Conservation (phyloP, 2,113 vertebrate species). For the Mionectes macconnelli region DNA sequence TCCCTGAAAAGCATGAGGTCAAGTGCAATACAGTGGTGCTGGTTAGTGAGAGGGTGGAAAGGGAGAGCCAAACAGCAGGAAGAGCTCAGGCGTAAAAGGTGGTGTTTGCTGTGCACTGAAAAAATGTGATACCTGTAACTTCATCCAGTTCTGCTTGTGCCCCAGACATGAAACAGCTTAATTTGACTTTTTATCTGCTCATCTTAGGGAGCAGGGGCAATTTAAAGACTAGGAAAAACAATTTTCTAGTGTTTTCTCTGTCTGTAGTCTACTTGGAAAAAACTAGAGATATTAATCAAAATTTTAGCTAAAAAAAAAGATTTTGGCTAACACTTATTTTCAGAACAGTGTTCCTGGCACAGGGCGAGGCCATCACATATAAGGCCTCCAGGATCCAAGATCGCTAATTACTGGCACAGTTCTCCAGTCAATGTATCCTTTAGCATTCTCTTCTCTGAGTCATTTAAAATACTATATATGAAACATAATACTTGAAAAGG, state of each 20-base stretch:
- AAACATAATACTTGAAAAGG: neutral
- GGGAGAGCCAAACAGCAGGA: neutral
- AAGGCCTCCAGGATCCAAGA: neutral
- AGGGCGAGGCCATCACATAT: neutral
- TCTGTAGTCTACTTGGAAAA: neutral
- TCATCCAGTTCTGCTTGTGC: neutral
- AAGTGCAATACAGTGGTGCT: neutral
- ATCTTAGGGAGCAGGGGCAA: neutral
- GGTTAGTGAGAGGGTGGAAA: fast-evolving
- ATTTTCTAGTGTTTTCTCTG: neutral
- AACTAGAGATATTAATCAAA: neutral
- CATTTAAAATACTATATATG: neutral
- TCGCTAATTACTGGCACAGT: neutral
- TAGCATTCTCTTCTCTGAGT: neutral
- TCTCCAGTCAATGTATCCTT: neutral
- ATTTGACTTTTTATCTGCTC: neutral
- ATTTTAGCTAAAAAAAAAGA: neutral
- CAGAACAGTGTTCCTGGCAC: neutral
- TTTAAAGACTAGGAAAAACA: neutral
- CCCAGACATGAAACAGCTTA: neutral
- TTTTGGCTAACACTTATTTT: neutral
- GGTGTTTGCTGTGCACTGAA: neutral
- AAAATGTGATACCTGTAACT: neutral
- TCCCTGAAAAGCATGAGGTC: neutral
- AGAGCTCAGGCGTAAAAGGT: neutral